Evolutionary conservation across 2,888 invertebrate genomes (phyloP), one percentile per base, ranked within the genome.

Genomic region (Pseudolycoriella hygida): DNA sequence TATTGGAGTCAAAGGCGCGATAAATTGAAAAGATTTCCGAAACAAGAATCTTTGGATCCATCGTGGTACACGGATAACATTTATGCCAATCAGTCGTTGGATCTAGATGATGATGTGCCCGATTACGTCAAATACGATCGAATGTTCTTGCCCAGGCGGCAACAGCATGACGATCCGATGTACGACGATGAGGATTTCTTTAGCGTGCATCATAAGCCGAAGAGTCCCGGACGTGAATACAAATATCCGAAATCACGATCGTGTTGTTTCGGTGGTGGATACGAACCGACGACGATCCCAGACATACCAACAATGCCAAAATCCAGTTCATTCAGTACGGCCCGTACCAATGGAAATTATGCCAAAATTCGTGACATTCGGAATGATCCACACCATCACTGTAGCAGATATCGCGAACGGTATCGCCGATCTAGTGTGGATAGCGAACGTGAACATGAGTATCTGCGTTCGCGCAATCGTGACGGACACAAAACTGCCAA

Each of bases 21-120:
- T 6, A 61, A 56, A 50, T 49, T 62, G 50, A 52, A 57, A 48
- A 54, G 55, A 50, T 54, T 60, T 43, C 62, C 62, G 10, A 56
- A 59, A 48, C 62, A 62, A 40, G 58, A 59, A 53, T 59, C 62
- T 48, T 53, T 65, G 14, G 62, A 65, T 48, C 58, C 65, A 45
- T 60, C 60, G 37, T 66, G 65, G 65, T 66, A 66, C 43, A 65
- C 65, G 44, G 65, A 66, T 51, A 66, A 66, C 49, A 65, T 66
- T 14, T 66, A 66, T 49, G 62, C 64, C 20, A 65, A 66, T 51
- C 59, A 60, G 41, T 65, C 65, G 3, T 63, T 65, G 43, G 65
- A 66, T 50, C 51, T 62, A 41, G 57, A 58, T 30, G 61, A 61
- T 44, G 63, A 62, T 42, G 43, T 25, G 14, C 18, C 25, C 15